Evolutionary conservation across 2,113 vertebrate species (phyloP).

Genomic region (Larimichthys crocea): DNA sequence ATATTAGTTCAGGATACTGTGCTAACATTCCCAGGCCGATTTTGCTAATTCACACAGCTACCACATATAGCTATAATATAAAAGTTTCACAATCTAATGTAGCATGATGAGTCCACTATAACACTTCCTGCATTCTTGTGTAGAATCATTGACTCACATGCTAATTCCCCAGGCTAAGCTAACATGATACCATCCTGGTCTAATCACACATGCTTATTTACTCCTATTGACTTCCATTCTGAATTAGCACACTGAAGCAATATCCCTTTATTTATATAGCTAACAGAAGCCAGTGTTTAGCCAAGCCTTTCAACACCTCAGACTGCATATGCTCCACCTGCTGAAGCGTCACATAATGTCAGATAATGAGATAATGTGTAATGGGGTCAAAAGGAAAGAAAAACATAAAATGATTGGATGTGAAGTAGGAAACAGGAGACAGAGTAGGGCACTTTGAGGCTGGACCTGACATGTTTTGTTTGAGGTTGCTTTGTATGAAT

Average conservation of each 20-base stretch:
- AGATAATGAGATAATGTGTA: neutral
- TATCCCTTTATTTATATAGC: too few relatives aligned
- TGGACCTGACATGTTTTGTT: neutral
- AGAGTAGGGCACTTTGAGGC: neutral
- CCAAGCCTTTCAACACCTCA: neutral
- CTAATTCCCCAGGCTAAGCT: conserved; percentile 1
- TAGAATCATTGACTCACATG: conserved; percentile 9
- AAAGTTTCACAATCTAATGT: neutral
- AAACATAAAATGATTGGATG: neutral
- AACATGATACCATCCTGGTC: neutral
- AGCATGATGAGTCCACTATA: neutral
- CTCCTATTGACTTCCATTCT: neutral
- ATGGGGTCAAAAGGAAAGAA: conserved; percentile 17
- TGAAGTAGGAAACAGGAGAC: neutral
- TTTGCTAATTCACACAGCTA: conserved; percentile 2
- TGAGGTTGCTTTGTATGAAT: neutral
- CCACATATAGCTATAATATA: too few relatives aligned
- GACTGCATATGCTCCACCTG: neutral
- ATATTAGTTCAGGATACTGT: neutral
- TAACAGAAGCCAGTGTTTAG: neutral
- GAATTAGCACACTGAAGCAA: neutral
- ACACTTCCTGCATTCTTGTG: neutral
- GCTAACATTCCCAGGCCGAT: neutral
- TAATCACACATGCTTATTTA: neutral
- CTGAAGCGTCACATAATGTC: neutral